Evolutionary conservation across 2,113 vertebrate genomes (phyloP), one percentile per base, ranked within the genome.

Genomic region (Jacana jacana): DNA sequence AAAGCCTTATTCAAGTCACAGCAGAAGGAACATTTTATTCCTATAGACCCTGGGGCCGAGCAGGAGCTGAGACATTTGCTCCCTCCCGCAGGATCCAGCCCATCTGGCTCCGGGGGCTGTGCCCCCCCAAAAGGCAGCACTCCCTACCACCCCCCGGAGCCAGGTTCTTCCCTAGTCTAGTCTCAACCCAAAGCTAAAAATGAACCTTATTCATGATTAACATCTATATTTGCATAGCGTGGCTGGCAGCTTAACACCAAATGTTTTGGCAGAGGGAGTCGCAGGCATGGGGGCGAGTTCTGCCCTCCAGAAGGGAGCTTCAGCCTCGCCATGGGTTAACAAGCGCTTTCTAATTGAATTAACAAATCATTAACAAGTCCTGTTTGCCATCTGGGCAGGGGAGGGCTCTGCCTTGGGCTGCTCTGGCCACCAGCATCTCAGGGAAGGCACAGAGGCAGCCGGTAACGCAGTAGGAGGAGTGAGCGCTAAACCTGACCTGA

Each of bases 161-260:
- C 13, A 1, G 24, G 54, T 22, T 93, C 83, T 65, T 89, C 81
- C 51, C 30, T 39, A 81, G 82, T 52, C 90, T 86, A 51, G 85
- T 79, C 85, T 80, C 95, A 96, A 33, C 40, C 16, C 12, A 4
- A 83, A 88, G 83, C 86, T 95, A 91, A 92, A 95, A 95, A 91
- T 81, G 65, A 94, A 48, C 70, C 27, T 84, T 65, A 57, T 75
- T 91, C 89, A 84, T 27, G 30, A 93, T 95, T 89, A 95, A 89
- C 91, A 92, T 92, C 86, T 92, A 42, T 52, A 83, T 84, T 95
- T 95, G 83, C 94, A 92, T 73, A 90, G 92, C 23, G 17, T 89
- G 93, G 89, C 93, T 96, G 95, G 81, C 96, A 92, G 93, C 91
- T 93, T 95, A 91, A 81, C 89, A 86, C 91, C 81, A 95, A 95